phyloP scores from a whole-genome alignment of 2,797 vertebrate genomes.

The Anabas testudineus region DNA sequence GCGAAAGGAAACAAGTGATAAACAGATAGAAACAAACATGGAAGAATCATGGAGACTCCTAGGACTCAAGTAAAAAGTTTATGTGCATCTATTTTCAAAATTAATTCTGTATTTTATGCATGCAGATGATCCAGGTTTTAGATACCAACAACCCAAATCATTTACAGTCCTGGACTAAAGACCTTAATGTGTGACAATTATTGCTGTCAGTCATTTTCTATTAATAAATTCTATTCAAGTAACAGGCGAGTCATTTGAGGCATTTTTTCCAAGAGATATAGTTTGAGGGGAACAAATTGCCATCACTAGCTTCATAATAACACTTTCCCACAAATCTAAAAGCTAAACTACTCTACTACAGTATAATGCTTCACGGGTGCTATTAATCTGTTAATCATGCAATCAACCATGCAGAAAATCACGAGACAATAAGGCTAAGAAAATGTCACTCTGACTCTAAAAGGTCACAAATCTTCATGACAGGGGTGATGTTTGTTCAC shows the following conservation, averaged over 20 bases:
- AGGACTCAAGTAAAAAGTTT: not conserved
- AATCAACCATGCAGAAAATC: conserved; percentile 37
- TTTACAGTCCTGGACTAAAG: not conserved
- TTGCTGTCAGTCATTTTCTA: conserved; percentile 24
- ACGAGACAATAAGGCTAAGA: conserved; percentile 13
- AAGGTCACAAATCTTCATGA: conserved; percentile 60
- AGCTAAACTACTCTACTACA: conserved; percentile 3
- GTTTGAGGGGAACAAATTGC: not conserved
- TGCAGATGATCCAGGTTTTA: not conserved
- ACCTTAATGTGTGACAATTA: conserved; percentile 10
- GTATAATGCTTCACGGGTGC: conserved; percentile 8
- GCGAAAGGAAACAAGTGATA: not conserved
- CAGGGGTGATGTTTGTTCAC: conserved; percentile 53
- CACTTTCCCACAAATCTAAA: conserved; percentile 5
- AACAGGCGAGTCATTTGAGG: conserved; percentile 19
- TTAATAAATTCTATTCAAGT: conserved; percentile 10
- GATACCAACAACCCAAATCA: not conserved
- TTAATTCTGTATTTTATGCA: not conserved
- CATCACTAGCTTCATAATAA: conserved; percentile 11
- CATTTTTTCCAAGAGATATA: conserved; percentile 1
- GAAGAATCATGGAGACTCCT: conserved; percentile 20
- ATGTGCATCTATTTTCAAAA: not conserved
- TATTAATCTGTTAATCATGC: conserved; percentile 48
- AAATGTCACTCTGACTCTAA: conserved; percentile 37
- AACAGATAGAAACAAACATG: conserved; percentile 25